Conservation (phyloP, 2,113 vertebrate species). For the Erinaceus europaeus region DNA sequence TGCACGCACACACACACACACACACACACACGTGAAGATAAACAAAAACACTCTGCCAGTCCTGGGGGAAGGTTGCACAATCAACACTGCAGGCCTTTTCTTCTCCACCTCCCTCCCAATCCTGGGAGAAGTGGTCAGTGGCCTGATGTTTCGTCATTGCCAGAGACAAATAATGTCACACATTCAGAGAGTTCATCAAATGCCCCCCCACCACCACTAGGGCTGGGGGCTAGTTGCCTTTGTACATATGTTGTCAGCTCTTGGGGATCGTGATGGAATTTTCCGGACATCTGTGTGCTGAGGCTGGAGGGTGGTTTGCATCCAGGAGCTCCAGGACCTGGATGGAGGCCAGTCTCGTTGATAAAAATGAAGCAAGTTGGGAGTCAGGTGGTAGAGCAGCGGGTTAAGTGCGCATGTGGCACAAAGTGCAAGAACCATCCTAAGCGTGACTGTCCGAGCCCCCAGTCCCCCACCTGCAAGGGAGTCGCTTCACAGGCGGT, state of each 20-base stretch:
- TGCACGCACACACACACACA: no score
- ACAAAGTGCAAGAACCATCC: no score
- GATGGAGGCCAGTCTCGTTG: neutral
- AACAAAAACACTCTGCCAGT: no score
- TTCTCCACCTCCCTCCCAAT: neutral
- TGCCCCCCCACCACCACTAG: slow-evolving; percentile 58
- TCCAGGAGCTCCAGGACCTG: neutral
- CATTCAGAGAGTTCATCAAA: slow-evolving; percentile 44
- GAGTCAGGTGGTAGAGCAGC: no score
- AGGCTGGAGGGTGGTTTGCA: neutral
- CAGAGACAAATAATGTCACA: slow-evolving; percentile 50
- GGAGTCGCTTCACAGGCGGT: no score
- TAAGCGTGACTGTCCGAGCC: no score
- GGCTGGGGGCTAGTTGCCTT: slow-evolving; percentile 21
- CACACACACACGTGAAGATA: no score
- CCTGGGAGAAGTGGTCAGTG: neutral
- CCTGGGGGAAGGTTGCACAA: no score
- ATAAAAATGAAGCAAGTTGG: no score
- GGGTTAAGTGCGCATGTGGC: no score
- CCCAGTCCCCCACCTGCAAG: no score
- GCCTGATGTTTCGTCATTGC: slow-evolving; percentile 44
- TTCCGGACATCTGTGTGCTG: slow-evolving; percentile 29
- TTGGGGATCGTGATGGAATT: slow-evolving; percentile 57
- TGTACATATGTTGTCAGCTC: slow-evolving; percentile 60
- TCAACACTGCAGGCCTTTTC: neutral